Percentiles rank a stretch among this genome's conserved stretches.
These are phyloP conservation scores for Gobio occitaniae DNA, from an alignment of 2,797 vertebrate genomes.

Conservation along the genomic window DNA sequence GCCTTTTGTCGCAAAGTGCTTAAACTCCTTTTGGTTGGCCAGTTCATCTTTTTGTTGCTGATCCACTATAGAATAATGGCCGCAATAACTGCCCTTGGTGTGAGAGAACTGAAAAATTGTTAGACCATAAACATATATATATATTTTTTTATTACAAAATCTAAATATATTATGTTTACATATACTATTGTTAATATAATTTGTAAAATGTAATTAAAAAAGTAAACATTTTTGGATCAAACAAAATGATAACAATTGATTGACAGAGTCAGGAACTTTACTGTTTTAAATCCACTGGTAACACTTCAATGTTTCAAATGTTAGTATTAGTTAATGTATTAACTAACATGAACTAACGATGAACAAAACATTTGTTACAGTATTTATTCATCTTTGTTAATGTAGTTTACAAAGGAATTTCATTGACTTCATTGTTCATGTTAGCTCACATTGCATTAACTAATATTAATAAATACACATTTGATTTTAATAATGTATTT, in stretches of 20 bases:
- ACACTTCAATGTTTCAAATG: too few relatives aligned
- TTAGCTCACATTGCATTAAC: too few relatives aligned
- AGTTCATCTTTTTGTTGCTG: conserved; percentile 12
- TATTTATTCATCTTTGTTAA: too few relatives aligned
- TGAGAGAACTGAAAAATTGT: not conserved
- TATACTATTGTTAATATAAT: not conserved
- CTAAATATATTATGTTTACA: not conserved
- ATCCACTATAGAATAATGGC: not conserved
- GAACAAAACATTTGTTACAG: too few relatives aligned
- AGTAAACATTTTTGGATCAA: not conserved
- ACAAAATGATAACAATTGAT: not conserved
- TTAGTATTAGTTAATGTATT: too few relatives aligned
- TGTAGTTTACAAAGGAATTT: too few relatives aligned
- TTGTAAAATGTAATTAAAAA: not conserved
- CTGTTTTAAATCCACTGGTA: not conserved
- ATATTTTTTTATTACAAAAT: not conserved
- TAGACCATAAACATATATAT: not conserved
- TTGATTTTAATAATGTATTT: too few relatives aligned
- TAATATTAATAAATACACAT: too few relatives aligned
- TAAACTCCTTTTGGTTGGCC: conserved; percentile 14
- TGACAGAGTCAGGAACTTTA: not conserved
- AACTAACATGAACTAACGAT: too few relatives aligned
- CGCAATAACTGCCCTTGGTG: not conserved
- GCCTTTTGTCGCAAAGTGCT: conserved; percentile 10
- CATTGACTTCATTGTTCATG: too few relatives aligned